phyloP scores from a whole-genome alignment of 2,797 vertebrate species.

The Bradypodion pumilum region DNA sequence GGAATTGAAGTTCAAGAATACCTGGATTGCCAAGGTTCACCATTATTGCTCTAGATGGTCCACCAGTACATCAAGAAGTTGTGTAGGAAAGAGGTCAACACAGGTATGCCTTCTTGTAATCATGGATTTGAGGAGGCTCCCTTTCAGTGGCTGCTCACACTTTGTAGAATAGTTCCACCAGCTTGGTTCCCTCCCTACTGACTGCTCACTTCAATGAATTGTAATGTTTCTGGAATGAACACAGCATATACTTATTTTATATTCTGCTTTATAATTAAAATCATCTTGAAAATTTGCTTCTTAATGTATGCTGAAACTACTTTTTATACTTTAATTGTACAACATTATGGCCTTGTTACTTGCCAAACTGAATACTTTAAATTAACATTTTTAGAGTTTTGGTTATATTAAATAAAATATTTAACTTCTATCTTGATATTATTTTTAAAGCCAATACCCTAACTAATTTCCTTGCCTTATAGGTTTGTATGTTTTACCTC shows the following conservation, averaged over 20 bases:
- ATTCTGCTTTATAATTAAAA: conserved; percentile 7
- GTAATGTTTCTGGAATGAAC: background rate
- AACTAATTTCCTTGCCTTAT: conserved; percentile 10
- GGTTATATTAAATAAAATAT: background rate
- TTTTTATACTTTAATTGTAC: conserved; percentile 37
- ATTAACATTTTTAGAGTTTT: background rate
- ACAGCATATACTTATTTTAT: conserved; percentile 15
- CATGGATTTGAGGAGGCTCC: too few relatives aligned
- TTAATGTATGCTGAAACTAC: background rate
- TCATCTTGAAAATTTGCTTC: background rate
- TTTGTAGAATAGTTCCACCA: too few relatives aligned
- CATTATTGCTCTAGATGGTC: background rate
- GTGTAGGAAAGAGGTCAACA: background rate
- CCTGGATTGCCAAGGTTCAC: too few relatives aligned
- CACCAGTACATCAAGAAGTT: background rate
- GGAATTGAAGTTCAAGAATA: too few relatives aligned
- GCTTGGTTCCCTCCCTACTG: too few relatives aligned
- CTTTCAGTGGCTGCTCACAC: too few relatives aligned
- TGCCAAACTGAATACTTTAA: conserved; percentile 15
- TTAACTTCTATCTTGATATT: background rate
- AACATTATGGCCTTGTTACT: background rate
- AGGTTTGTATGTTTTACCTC: background rate
- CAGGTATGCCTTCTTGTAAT: too few relatives aligned
- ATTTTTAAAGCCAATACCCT: background rate
- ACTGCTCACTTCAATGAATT: background rate